Evolutionary conservation across 2,888 invertebrate genomes (phyloP), one percentile per base, ranked within the genome.

Genomic region (Hemaris fuciformis): DNA sequence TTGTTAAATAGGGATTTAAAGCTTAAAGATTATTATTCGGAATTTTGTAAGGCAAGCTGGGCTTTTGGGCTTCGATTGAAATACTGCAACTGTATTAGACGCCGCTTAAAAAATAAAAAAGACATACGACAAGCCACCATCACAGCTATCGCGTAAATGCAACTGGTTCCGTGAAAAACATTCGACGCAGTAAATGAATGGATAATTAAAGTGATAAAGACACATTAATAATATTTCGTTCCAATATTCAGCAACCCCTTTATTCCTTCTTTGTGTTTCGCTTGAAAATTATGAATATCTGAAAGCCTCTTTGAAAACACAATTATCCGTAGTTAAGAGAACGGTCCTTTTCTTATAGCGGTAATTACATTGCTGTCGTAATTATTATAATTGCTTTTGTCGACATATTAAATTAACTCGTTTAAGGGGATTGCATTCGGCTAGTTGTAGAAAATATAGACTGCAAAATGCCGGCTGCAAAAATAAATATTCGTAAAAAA

Each of bases 301-400:
- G 68, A 78, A 77, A 82, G 76, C 74, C 81, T 76, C 87, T 88
- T 89, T 88, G 84, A 84, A 86, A 88, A 88, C 73, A 83, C 80
- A 89, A 88, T 89, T 89, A 87, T 75, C 77, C 74, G 72, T 85
- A 81, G 80, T 86, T 81, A 84, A 77, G 81, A 86, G 73, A 76
- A 70, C 75, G 75, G 73, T 82, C 79, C 81, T 84, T 85, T 84
- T 87, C 83, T 85, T 86, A 80, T 81, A 77, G 76, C 68, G 69
- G 80, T 90, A 89, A 91, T 91, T 88, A 91, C 74, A 79, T 82
- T 74, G 84, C 79, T 80, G 75, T 73, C 76, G 84, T 90, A 88
- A 91, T 91, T 91, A 91, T 87, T 74, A 83, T 91, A 91, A 91
- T 91, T 86, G 89, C 84, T 80, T 85, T 85, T 74, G 80, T 77